These are phyloP conservation scores for Caenorhabditis zanzibari DNA, from an alignment of 2,888 invertebrate species.

Conservation along the genomic window DNA sequence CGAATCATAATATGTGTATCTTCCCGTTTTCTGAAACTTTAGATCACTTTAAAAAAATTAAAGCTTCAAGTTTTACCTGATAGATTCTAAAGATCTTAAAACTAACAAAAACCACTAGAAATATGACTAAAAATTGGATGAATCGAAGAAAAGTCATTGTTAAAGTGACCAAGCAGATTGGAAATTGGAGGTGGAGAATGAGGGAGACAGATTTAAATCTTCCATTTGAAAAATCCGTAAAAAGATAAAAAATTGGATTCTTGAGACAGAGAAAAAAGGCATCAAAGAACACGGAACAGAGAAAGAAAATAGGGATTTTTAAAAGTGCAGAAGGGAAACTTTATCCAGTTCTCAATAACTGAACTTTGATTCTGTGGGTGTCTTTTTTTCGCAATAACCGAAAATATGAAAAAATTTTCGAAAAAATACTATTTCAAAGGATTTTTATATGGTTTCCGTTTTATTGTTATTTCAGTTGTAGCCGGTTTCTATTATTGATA, in stretches of 20 bases:
- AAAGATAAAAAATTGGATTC: conserved; percentile 7
- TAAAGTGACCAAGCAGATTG: conserved; percentile 24
- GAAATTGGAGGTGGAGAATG: conserved; percentile 3
- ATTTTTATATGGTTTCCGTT: no score
- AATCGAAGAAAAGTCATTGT: conserved; percentile 14
- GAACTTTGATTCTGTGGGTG: no score
- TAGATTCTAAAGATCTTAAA: conserved; percentile 12
- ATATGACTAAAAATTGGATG: conserved; percentile 9
- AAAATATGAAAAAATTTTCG: no score
- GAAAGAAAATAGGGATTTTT: background rate
- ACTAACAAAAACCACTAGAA: conserved; percentile 1
- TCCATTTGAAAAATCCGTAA: conserved; percentile 6
- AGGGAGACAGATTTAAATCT: conserved; percentile 13
- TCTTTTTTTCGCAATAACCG: no score
- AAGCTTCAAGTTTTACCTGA: conserved; percentile 1
- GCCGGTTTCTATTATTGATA: no score
- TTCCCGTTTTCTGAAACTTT: background rate
- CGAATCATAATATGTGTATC: background rate
- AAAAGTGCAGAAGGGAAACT: conserved; percentile 6
- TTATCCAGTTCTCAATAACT: background rate
- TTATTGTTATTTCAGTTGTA: no score
- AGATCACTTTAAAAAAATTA: background rate
- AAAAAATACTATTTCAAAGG: no score
- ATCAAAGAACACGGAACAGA: conserved; percentile 4
- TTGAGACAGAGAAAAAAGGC: conserved; percentile 1